Evolutionary conservation across 2,888 invertebrate species (phyloP), one percentile per base, ranked within the genome.

Genomic region (Clitarchus hookeri): DNA sequence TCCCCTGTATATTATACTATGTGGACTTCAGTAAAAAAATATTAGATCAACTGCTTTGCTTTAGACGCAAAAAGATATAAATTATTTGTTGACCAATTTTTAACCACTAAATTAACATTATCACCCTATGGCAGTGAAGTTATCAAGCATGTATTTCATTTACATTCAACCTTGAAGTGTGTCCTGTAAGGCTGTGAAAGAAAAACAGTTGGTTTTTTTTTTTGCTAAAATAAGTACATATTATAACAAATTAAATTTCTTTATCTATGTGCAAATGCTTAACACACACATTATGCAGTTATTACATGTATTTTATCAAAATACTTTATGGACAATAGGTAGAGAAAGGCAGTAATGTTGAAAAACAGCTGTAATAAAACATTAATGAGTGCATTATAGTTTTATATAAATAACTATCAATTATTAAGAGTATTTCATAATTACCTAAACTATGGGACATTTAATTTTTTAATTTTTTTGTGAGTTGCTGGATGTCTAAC

Each of bases 171-270:
- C 79, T 79, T 27, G 23, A 79, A 79, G 79, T 79, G 8, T 36
- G 36, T 36, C 36, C 36, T 36, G 36, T 36, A 36, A n/a, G 36
- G 36, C 79, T 79, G 79, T n/a, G 79, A 79, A 79, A 79, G 79
- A n/a, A 79, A 79, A 79, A 79, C 27, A 79, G 27, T 79, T 12
- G 79, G 26, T 19, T 79, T 79, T 79, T 19, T 79, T 19, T 4
- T n/a, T 27, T 79, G 25, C 79, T 26, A 84, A 48, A 84, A 25
- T 84, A 48, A 19, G 0, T 84, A 54, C n/a, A 25, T n/a, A 84
- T 44, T 25, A 44, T 44, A 16, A 36, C 27, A 23, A 23, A 13
- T 83, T 36, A 19, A 44, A 27, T n/a, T 16, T 23, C 27, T 44
- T n/a, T 25, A 36, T n/a, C 12, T 27, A 16, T 16, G 16, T 23